Percentiles rank a stretch among this genome's conserved stretches.
phyloP scores from a whole-genome alignment of 2,113 vertebrate species.

The Romanogobio albipinnatus region DNA sequence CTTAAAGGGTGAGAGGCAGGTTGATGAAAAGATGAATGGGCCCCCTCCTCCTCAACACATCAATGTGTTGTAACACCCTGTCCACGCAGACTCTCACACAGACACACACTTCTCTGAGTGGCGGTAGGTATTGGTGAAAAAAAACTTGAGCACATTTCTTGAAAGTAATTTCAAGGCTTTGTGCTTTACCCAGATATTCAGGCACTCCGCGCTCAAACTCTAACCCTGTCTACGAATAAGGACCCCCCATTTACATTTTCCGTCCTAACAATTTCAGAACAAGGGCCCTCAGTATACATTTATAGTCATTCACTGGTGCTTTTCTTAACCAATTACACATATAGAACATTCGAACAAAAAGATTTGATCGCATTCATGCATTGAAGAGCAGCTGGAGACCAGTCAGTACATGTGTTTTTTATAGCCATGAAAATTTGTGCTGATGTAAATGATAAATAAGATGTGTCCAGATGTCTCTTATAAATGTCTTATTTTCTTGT shows the following conservation, averaged over 20 bases:
- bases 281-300: neutral
- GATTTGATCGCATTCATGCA: neutral
- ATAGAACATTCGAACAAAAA: neutral
- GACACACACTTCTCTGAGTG: neutral
- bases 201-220: neutral
- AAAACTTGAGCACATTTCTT: conserved; percentile 3
- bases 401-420: neutral
- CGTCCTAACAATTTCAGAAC: neutral
- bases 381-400: neutral
- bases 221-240: neutral
- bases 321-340: neutral
- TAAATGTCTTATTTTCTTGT: neutral
- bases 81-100: neutral
- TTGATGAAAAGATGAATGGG: conserved; percentile 24
- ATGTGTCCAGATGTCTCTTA: neutral
- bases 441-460: neutral
- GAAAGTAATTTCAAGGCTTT: neutral
- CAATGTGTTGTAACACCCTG: conserved; percentile 34
- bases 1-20: conserved; percentile 6
- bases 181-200: neutral
- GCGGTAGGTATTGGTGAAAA: neutral
- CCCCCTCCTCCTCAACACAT: conserved; percentile 19
- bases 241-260: neutral
- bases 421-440: neutral
- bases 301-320: neutral